Evolutionary conservation across 2,113 vertebrate species (phyloP).

Genomic region (Hyla sarda): DNA sequence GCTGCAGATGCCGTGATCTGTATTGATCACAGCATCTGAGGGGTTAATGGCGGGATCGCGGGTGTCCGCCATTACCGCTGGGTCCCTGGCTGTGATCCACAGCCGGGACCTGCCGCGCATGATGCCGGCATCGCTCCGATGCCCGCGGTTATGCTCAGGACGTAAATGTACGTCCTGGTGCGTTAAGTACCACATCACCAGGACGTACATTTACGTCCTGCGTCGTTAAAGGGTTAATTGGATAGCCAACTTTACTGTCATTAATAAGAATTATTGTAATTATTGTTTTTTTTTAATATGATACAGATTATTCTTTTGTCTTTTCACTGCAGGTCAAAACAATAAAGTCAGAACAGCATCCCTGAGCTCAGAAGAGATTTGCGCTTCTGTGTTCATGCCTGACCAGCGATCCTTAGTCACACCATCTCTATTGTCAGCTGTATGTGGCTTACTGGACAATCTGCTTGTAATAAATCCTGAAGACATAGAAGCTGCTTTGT

Average conservation of each 20-base stretch:
- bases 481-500: constrained; percentile 81
- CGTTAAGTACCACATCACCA: too few relatives aligned
- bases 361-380: constrained; percentile 71
- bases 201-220: too few relatives aligned
- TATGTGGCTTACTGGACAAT: constrained; percentile 87
- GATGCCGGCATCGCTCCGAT: too few relatives aligned
- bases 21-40: too few relatives aligned
- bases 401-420: constrained; percentile 81
- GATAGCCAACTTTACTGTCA: background rate
- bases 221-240: too few relatives aligned
- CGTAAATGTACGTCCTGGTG: too few relatives aligned
- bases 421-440: constrained; percentile 83
- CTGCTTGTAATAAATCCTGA: constrained; percentile 81
- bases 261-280: background rate
- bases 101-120: too few relatives aligned
- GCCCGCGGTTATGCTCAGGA: too few relatives aligned
- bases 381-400: constrained; percentile 64
- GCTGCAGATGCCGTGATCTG: too few relatives aligned
- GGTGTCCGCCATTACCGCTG: too few relatives aligned
- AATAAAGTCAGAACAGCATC: constrained; percentile 76
- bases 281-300: background rate
- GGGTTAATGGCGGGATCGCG: too few relatives aligned
- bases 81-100: too few relatives aligned
- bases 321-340: constrained; percentile 79
- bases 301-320: background rate